Conservation (phyloP, 2,113 vertebrate species). For the Polyodon spathula region DNA sequence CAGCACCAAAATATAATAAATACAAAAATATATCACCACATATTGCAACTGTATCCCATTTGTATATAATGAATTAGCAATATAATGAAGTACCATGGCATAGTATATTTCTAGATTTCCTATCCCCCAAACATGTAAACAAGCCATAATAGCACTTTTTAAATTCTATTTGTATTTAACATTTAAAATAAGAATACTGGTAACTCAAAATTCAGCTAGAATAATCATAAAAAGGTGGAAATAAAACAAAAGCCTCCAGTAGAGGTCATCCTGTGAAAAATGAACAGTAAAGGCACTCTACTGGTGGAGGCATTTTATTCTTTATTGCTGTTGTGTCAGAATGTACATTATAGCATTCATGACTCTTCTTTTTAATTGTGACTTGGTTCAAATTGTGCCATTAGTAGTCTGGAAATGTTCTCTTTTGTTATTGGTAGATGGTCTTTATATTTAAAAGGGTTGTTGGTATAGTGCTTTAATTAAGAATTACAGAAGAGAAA, state of each 20-base stretch:
- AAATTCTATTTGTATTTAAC: background rate
- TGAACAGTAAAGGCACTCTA: slow-evolving; percentile 15
- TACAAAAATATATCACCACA: too few species aligned
- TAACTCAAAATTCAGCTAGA: background rate
- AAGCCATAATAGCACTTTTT: too few species aligned
- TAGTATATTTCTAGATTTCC: too few species aligned
- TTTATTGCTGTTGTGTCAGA: slow-evolving; percentile 20
- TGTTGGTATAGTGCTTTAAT: slow-evolving; percentile 40
- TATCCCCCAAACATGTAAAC: too few species aligned
- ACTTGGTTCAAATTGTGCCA: slow-evolving; percentile 34
- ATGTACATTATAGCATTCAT: slow-evolving; percentile 27
- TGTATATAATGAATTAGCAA: too few species aligned
- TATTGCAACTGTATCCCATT: too few species aligned
- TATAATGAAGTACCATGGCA: too few species aligned
- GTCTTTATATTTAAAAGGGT: slow-evolving; percentile 44
- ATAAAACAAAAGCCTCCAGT: slow-evolving; percentile 23
- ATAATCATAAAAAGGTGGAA: background rate
- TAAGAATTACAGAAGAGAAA: slow-evolving; percentile 37
- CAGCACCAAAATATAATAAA: too few species aligned
- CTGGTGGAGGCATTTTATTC: background rate
- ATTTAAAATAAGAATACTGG: background rate
- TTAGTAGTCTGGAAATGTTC: slow-evolving; percentile 37
- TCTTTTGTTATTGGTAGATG: slow-evolving; percentile 33
- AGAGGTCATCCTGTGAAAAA: slow-evolving; percentile 44
- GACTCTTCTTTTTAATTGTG: slow-evolving; percentile 35